Conservation (phyloP, 2,888 invertebrate genomes). For the Yponomeuta evonymella region DNA sequence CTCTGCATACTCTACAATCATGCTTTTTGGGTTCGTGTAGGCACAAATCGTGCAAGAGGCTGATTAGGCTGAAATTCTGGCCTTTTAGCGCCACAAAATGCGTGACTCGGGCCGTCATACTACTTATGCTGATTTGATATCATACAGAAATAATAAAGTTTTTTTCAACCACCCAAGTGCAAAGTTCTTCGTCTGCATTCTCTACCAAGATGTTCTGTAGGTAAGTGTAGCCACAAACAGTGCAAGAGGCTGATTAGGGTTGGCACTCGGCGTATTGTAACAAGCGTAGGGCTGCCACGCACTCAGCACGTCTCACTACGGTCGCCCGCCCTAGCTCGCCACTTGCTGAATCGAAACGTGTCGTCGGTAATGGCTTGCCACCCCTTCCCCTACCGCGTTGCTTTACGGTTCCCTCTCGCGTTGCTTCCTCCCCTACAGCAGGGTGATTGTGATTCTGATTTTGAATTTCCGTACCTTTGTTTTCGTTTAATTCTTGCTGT, state of each 20-base stretch:
- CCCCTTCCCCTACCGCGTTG: neutral
- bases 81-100: too few species aligned
- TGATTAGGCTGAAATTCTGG: too few species aligned
- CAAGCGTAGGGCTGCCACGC: slow-evolving; percentile 15
- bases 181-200: too few species aligned
- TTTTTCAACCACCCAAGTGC: too few species aligned
- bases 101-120: too few species aligned
- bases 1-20: too few species aligned
- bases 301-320: slow-evolving; percentile 8
- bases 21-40: too few species aligned
- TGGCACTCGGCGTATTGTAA: neutral
- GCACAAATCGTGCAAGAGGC: too few species aligned
- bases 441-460: neutral
- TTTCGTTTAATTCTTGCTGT: neutral
- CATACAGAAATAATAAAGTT: too few species aligned
- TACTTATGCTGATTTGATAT: too few species aligned
- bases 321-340: neutral
- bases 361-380: slow-evolving; percentile 33
- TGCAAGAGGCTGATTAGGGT: neutral
- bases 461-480: neutral
- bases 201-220: too few species aligned
- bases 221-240: neutral
- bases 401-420: neutral
- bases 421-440: neutral
- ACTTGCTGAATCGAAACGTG: slow-evolving; percentile 25